A percentile compares a stretch with the other conserved stretches of the same genome.
Evolutionary conservation across 2,113 vertebrate genomes (phyloP).

Genomic region (Lepisosteus oculatus): DNA sequence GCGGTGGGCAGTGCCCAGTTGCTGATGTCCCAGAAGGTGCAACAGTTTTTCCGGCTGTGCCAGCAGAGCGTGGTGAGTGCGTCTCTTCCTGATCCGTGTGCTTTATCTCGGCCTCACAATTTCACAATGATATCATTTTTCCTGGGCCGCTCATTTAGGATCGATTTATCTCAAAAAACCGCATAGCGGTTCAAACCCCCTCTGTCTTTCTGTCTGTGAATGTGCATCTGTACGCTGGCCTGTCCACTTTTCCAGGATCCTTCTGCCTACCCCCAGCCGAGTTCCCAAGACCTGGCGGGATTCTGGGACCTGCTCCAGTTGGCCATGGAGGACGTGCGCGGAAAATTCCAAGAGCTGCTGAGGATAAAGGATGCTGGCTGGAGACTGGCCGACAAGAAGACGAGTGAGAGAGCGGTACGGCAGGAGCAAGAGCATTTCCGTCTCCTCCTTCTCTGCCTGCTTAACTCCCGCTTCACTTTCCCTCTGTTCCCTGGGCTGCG

Average conservation of each 20-base stretch:
- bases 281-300: slow-evolving; percentile 92
- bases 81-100: neutral
- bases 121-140: neutral
- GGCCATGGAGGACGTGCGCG: slow-evolving; percentile 91
- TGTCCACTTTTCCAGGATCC: slow-evolving; percentile 73
- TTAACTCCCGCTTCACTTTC: too few relatives aligned
- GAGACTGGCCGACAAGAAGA: slow-evolving; percentile 93
- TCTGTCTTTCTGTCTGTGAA: neutral
- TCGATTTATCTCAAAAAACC: neutral
- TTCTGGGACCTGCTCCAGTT: slow-evolving; percentile 98
- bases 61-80: slow-evolving; percentile 95
- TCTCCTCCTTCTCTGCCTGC: slow-evolving; percentile 40
- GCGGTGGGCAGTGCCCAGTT: slow-evolving; percentile 94
- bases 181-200: neutral
- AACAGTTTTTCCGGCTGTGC: slow-evolving; percentile 97
- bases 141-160: neutral
- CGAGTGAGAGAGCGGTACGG: slow-evolving; percentile 49
- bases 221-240: neutral
- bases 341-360: slow-evolving; percentile 94
- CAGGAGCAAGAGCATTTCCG: slow-evolving; percentile 36
- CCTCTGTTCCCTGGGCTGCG: too few relatives aligned
- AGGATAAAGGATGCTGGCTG: slow-evolving; percentile 92
- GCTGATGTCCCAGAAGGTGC: slow-evolving; percentile 97
- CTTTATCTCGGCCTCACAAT: too few relatives aligned
- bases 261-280: slow-evolving; percentile 88